Evolutionary conservation across 2,888 invertebrate species (phyloP).

Genomic region (Xylophagus ater): DNA sequence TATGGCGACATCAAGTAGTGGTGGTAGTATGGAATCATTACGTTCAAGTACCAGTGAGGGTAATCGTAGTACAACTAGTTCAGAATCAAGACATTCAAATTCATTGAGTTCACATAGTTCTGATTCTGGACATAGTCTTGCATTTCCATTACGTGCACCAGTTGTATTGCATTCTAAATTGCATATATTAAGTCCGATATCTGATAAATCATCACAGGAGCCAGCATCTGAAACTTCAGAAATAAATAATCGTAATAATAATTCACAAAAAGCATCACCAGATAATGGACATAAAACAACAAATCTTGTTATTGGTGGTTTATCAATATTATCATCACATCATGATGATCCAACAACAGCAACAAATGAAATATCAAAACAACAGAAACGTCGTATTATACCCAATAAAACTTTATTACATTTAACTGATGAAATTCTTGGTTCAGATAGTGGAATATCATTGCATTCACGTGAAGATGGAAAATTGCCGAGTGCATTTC

Average conservation of each 20-base stretch:
- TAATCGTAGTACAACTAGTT: conserved; percentile 73
- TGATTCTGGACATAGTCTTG: conserved; percentile 52
- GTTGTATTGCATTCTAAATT: conserved; percentile 62
- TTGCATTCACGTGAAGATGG: conserved; percentile 71
- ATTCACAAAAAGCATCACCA: conserved; percentile 65
- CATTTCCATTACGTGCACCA: conserved; percentile 54
- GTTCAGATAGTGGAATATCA: conserved; percentile 81
- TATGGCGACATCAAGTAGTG: conserved; percentile 78
- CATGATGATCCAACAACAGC: conserved; percentile 29
- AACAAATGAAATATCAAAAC: conserved; percentile 24
- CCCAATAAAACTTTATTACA: conserved; percentile 59
- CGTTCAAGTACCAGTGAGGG: conserved; percentile 81
- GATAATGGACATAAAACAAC: conserved; percentile 42
- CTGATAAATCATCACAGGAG: conserved; percentile 82
- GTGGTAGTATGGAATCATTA: conserved; percentile 78
- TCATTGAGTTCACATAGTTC: conserved; percentile 79
- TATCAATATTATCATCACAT: no score
- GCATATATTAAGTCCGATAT: conserved; percentile 79
- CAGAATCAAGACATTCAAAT: conserved; percentile 71
- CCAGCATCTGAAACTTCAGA: conserved; percentile 73
- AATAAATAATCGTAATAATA: conserved; percentile 67
- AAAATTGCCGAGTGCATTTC: conserved; percentile 51
- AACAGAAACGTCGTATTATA: conserved; percentile 47
- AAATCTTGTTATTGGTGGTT: conserved; percentile 6
- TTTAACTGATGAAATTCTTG: conserved; percentile 58